Evolutionary conservation across 1,140 invertebrate genomes (phyloP), one percentile per base, ranked within the genome.

Genomic region (Scaptomyza pallida): DNA sequence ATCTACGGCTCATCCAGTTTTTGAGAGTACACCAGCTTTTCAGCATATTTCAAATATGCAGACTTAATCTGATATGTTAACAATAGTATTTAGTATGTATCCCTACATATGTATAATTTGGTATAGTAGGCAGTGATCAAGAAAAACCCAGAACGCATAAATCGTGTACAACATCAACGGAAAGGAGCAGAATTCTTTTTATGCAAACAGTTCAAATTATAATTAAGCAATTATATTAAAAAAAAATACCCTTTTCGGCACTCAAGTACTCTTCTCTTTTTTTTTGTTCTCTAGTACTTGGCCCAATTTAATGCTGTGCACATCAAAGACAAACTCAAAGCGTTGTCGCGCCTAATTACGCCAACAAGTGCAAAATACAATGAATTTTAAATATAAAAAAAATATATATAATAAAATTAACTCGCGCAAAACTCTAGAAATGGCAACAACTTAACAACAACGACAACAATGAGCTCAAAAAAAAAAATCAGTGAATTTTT

Each of bases 401-500:
- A 16, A 50, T 23, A 17, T 37, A 23, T 23, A 3, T 57, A 69
- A 63, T 55, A 64, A 69, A 71, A 74, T 74, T 62, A 74, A 74
- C 71, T 74, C 65, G 55, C 41, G 13, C 44, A 57, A 47, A 70
- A 40, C 59, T 63, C 70, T 68, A 68, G 63, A 72, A 72, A 72
- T 50, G 50, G 70, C 64, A 72, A 68, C 70, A 72, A 67, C 40
- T 71, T 57, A 51, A 52, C 68, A 62, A 43, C 6, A 10, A 51
- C 55, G 57, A 69, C 57, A 62, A 69, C 50, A 63, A 63, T 51
- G 45, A 50, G 48, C 50, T 26, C 16, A 19, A 33, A 40, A 17
- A 35, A 43, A 68, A 72, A 68, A 72, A 72, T 72, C 70, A 68
- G 70, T 62, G 63, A 41, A 40, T 69, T 68, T 61, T 55, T 55